Evolutionary conservation across 2,888 invertebrate species (phyloP), one percentile per base, ranked within the genome.

Genomic region (Notocelia uddmanniana): DNA sequence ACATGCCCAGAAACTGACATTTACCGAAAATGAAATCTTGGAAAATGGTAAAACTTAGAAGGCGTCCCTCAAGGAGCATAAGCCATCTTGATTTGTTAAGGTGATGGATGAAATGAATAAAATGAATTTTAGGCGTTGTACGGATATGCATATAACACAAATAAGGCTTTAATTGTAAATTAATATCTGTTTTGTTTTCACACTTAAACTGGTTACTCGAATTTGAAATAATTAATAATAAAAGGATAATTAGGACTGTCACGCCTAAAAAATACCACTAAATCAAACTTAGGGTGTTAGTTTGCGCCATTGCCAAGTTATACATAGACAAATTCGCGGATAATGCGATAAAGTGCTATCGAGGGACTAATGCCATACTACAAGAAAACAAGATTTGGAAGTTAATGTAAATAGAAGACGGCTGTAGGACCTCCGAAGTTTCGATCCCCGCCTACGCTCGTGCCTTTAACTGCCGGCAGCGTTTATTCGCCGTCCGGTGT

Each of bases 401-500:
- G 41, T 41, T 15, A 41, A 3, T 41, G 13, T 41, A 41, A 13
- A 15, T 41, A 15, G 3, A 45, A n/a, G n/a, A n/a, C 8, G 8
- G 41, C 1, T n/a, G 15, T 45, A n/a, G 41, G 41, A 45, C 15
- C 5, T 45, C 6, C n/a, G 15, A n/a, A 45, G 8, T 45, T n/a
- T 31, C 31, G 45, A n/a, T 13, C 45, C 60, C 21, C 68, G 69
- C 60, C 13, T 6, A 13, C 50, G 52, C n/a, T 26, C 45, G 15
- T 54, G 11, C 31, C 54, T 23, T 37, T 9, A 13, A 19, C 18
- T 57, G 58, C 62, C 18, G 19, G 15, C 59, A 69, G 68, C 70
- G 75, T 74, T 73, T 71, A 75, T 60, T 54, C 76, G 74, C 71
- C 77, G 79, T 80, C 80, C 77, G 77, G 76, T 78, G 69, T 74